Evolutionary conservation across 1,140 invertebrate species (phyloP), one percentile per base, ranked within the genome.

Genomic region (Bilobella aurantiaca): DNA sequence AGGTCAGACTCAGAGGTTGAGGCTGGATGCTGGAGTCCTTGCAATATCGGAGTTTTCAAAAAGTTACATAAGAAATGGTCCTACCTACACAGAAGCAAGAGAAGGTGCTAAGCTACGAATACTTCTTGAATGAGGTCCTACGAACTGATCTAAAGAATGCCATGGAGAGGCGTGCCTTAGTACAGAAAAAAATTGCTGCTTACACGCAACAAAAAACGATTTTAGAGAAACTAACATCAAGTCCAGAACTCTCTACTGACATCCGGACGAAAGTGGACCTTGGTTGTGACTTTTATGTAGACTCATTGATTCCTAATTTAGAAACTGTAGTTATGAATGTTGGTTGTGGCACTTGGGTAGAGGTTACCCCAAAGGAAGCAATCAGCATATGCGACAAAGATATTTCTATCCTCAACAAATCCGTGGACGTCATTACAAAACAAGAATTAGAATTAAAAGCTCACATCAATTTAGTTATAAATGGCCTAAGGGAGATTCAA

Each of bases 261-360:
- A 14, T 67, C 2, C 37, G 62, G 47, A 62, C 68, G 28, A 42
- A 58, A 59, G 71, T 73, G 12, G 71, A 73, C 21, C 66, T 73
- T 31, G 71, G 68, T 16, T 66, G 64, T 49, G 67, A 70, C 53
- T 69, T 73, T 65, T 73, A 67, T 63, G 58, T 62, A 0, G 64
- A 73, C 25, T 69, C 64, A 2, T 49, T 66, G 3, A 58, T 70
- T 8, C 29, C 63, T n/a, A 64, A 67, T 14, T 30, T 63, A 3
- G 30, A 57, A 1, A 63, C 25, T 25, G 59, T 73, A 2, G 60
- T 64, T 8, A 58, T 73, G 8, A 68, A 70, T 32, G 25, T 73
- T 23, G 71, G 71, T 3, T 70, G 68, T 59, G 67, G 64, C 1
- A 65, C 64, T 18, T 73, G 62, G 66, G 29, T 73, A 16, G 34